Base-by-base conservation (phyloP, 2,113 vertebrate species). In the Siniperca chuatsi region DNA sequence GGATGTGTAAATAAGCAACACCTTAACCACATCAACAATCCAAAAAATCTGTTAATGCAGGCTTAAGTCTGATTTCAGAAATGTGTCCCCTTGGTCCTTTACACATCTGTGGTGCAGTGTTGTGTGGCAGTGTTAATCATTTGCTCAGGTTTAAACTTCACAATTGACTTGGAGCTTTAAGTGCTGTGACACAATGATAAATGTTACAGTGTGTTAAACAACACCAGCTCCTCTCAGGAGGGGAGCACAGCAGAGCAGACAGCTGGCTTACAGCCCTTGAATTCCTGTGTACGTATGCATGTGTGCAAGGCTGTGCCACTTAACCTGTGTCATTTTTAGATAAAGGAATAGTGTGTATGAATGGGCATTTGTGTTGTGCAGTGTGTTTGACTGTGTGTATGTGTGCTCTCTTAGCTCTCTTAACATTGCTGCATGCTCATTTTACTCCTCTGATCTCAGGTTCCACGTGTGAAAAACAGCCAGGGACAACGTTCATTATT, bases 401-500 rank as follows among this genome's bases (percentile, higher is more conserved):
- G 71, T 20, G 16, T 1, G 44, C 66, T 75, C 55, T 84, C 75
- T 79, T 68, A 78, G 87, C 64, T 85, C 73, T 6, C 64, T 29
- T 82, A 64, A 82, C 90, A 88, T 86, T 70, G 87, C 89, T 83
- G 90, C 74, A 74, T 82, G 90, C 94, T 96, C 95, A 91, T 94
- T 95, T 96, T 87, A 88, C 96, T 91, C 88, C 81, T 83, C 89
- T 92, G 93, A 93, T 96, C 95, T 97, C 95, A 91, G 89, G 94
- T 97, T 98, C 96, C 97, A 92, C 82, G 93, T 92, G 18, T 95
- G 95, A 96, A 95, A 95, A 95, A 95, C 91, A 87, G 87, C 92
- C 94, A 92, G 86, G 85, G 69, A 79, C 72, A 23, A 75, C 78
- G 95, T 97, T 94, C 94, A 98, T 98, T 97, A 98, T 98, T 98